Base-by-base conservation (phyloP, 2,888 invertebrate species). In the Aromia moschata region DNA sequence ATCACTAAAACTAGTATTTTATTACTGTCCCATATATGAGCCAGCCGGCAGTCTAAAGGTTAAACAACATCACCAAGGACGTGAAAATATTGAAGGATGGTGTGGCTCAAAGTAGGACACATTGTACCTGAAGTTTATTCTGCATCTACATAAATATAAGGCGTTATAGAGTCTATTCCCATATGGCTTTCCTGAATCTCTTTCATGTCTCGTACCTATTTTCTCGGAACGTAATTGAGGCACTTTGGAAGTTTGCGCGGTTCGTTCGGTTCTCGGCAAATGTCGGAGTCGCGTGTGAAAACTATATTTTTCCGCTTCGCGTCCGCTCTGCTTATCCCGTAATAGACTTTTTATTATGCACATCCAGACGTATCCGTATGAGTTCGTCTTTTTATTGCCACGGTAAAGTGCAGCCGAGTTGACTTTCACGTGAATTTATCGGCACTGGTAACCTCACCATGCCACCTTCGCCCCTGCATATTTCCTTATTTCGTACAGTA, bases 201-300 rank as follows among this genome's bases (percentile, higher is more conserved):
- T 49, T 40, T 9, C 49, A 49, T 25, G 49, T 38, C 20, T 7
- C 20, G 38, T 25, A 30, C 16, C 49, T 10, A 9, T 49, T 38
- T 49, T 17, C 38, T 3, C 20, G 37, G 37, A 49, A 49, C 20
- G 38, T 38, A 49, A 49, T 38, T 49, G 49, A 37, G 25, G 25
- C 7, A 25, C 37, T 49, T 36, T 16, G 38, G 30, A 37, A 38
- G 25, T 49, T 40, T 40, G 33, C 36, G 49, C 49, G 16, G 38
- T 11, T 52, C 40, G 52, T 37, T 41, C 51, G 41, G 31, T 5
- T 41, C 41, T 41, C 17, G 30, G 40, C 41, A 52, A 52, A 33
- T 46, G 54, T 31, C 38, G 11, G 15, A 45, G 54, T 59, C 40
- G 59, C 59, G 55, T 59, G 59, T 59, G 33, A 36, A 45, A 51